Percentiles rank a stretch among this genome's conserved stretches.
phyloP scores from a whole-genome alignment of 2,888 invertebrate genomes.

The Azorinus chamasolen region DNA sequence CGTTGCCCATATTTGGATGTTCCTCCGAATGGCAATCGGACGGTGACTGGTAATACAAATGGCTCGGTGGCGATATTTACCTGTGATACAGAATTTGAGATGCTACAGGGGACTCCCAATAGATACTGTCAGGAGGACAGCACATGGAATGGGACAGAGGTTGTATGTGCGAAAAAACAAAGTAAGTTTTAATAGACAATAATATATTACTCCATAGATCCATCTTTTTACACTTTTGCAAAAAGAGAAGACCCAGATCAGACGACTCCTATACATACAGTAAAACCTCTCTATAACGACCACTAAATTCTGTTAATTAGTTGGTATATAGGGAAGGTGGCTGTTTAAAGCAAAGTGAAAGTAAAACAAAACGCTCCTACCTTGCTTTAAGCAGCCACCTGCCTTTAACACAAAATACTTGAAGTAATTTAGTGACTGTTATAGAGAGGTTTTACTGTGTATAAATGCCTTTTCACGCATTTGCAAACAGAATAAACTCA shows the following conservation, averaged over 20 bases:
- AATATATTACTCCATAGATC: background rate
- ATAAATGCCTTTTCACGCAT: too few relatives aligned
- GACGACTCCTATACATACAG: too few relatives aligned
- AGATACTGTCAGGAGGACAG: slow-evolving; percentile 68
- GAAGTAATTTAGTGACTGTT: too few relatives aligned
- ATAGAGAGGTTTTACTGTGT: too few relatives aligned
- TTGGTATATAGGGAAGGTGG: background rate
- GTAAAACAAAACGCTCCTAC: too few relatives aligned
- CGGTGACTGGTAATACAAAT: slow-evolving; percentile 61
- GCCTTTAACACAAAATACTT: too few relatives aligned
- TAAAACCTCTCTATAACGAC: too few relatives aligned
- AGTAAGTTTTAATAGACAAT: slow-evolving; percentile 9
- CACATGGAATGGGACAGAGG: slow-evolving; percentile 67
- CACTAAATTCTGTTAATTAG: background rate
- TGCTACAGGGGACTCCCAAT: slow-evolving; percentile 31
- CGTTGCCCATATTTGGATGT: slow-evolving; percentile 72
- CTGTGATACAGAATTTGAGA: slow-evolving; percentile 65
- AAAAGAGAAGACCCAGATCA: too few relatives aligned
- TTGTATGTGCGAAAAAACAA: slow-evolving; percentile 66
- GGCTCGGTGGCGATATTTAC: slow-evolving; percentile 68
- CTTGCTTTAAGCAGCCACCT: too few relatives aligned
- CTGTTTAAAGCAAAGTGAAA: too few relatives aligned
- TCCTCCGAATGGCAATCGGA: slow-evolving; percentile 73
- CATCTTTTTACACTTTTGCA: too few relatives aligned
- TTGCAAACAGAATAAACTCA: too few relatives aligned